These are phyloP conservation scores for Lasius fuliginosus DNA, from an alignment of 2,888 invertebrate genomes.

Conservation along the genomic window DNA sequence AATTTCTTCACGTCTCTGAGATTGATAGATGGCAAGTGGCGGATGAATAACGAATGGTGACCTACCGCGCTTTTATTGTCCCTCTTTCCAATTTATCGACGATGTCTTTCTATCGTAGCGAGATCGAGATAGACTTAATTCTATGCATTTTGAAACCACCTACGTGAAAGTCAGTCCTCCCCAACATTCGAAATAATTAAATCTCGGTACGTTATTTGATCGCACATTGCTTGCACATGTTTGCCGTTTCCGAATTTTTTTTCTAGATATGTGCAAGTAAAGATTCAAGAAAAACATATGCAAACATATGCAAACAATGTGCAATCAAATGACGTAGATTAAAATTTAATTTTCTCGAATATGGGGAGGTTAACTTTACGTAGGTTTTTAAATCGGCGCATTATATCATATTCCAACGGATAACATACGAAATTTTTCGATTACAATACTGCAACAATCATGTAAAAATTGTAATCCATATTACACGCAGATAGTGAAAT, in stretches of 20 bases:
- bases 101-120: not conserved
- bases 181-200: too few species aligned
- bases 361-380: too few species aligned
- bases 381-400: not conserved
- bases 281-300: too few species aligned
- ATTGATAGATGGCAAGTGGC: not conserved
- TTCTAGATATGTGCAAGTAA: too few species aligned
- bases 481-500: not conserved
- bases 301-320: too few species aligned
- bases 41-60: not conserved
- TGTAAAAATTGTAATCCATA: not conserved
- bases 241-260: too few species aligned
- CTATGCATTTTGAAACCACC: not conserved
- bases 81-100: not conserved
- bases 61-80: not conserved
- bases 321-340: too few species aligned
- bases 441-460: not conserved
- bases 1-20: constrained; percentile 10
- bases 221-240: too few species aligned
- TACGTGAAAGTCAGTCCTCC: not conserved
- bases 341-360: too few species aligned
- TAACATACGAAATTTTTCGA: not conserved
- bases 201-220: too few species aligned
- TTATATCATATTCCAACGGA: not conserved
- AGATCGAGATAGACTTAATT: constrained; percentile 3